phyloP scores from a whole-genome alignment of 1,140 invertebrate genomes.

The Leptoteleia sp. region DNA sequence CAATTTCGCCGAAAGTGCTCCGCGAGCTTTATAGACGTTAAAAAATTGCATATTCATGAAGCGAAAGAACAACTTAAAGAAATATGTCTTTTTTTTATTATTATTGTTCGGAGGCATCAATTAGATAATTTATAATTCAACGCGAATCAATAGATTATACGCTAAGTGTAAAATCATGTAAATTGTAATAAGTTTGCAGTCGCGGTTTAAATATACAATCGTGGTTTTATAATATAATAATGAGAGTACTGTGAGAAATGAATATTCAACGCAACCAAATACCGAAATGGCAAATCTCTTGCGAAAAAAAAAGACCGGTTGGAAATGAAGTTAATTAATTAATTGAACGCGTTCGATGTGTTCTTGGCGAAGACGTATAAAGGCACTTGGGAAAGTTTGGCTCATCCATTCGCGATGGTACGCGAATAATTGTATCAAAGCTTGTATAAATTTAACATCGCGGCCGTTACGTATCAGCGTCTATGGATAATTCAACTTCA shows the following conservation, averaged over 20 bases:
- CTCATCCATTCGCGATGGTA: constrained; percentile 23
- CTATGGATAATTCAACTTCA: constrained; percentile 43
- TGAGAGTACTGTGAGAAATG: constrained; percentile 16
- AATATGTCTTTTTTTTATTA: too few relatives aligned
- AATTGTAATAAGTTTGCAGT: constrained; percentile 31
- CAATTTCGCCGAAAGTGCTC: too few relatives aligned
- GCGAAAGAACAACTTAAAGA: too few relatives aligned
- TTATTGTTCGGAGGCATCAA: too few relatives aligned
- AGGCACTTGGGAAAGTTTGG: constrained; percentile 8
- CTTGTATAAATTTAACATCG: constrained; percentile 18
- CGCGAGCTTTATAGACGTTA: too few relatives aligned
- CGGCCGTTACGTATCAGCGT: constrained; percentile 18
- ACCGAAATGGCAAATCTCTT: constrained; percentile 18
- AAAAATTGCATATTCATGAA: too few relatives aligned
- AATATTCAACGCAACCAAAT: constrained; percentile 34
- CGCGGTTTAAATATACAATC: constrained; percentile 32
- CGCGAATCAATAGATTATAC: constrained; percentile 6
- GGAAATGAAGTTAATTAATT: too few relatives aligned
- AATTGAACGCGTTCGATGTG: constrained; percentile 12
- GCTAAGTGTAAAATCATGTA: constrained; percentile 23
- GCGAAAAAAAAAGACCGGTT: too few relatives aligned
- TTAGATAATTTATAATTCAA: not conserved
- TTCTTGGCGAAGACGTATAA: constrained; percentile 2
- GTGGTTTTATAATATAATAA: constrained; percentile 25
- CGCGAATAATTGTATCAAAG: constrained; percentile 31